Percentiles rank a stretch among this genome's conserved stretches.
phyloP scores from a whole-genome alignment of 2,888 invertebrate genomes.

The Drosophila limbata region DNA sequence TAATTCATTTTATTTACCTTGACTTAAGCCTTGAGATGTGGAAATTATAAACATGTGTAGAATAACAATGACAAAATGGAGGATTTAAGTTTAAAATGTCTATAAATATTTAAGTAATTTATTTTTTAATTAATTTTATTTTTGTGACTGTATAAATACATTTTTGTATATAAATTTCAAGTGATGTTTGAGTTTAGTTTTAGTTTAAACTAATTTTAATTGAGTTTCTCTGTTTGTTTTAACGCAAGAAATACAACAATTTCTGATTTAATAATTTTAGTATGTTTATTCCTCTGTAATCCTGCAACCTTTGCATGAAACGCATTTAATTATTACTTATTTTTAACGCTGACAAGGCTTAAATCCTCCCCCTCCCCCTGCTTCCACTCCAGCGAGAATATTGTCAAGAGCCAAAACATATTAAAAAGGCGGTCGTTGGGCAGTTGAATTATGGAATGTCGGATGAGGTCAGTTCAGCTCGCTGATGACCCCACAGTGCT shows the following conservation, averaged over 20 bases:
- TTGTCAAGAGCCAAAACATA: slow-evolving; percentile 40
- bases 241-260: no score
- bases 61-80: neutral
- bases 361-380: neutral
- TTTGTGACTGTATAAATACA: neutral
- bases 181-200: no score
- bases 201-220: no score
- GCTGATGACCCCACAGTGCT: slow-evolving; percentile 9
- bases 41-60: neutral
- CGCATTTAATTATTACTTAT: slow-evolving; percentile 9
- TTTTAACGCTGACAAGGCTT: slow-evolving; percentile 21
- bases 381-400: slow-evolving; percentile 22
- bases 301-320: neutral
- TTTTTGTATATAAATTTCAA: no score
- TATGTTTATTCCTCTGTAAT: neutral
- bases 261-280: no score
- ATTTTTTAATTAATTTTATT: neutral
- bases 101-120: neutral
- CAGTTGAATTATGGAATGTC: slow-evolving; percentile 23
- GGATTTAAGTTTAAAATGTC: neutral
- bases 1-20: slow-evolving; percentile 5
- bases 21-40: neutral
- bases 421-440: slow-evolving; percentile 31
- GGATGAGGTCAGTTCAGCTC: slow-evolving; percentile 1
- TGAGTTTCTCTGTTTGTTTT: no score